Conservation (phyloP, 2,797 vertebrate species). For the Sebastes taczanowskii region DNA sequence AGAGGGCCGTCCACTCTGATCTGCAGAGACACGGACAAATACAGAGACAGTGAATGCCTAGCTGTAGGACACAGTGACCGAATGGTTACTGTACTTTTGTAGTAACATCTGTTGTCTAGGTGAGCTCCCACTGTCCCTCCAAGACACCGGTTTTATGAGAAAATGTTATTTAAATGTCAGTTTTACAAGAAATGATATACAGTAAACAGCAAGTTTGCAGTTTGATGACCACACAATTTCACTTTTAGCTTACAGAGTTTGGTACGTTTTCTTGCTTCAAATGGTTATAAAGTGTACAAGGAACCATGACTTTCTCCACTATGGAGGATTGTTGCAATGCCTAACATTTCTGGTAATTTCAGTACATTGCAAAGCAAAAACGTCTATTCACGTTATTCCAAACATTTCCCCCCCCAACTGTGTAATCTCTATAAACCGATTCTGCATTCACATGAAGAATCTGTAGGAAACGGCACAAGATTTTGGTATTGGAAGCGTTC, state of each 20-base stretch:
- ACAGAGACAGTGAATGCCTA: slow-evolving; percentile 24
- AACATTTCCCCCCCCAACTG: not conserved
- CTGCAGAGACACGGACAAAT: slow-evolving; percentile 73
- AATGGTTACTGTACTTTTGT: not conserved
- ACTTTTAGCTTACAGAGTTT: not conserved
- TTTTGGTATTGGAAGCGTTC: no score
- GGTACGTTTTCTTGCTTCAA: not conserved
- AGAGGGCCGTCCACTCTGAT: slow-evolving; percentile 91
- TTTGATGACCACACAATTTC: not conserved
- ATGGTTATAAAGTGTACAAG: not conserved
- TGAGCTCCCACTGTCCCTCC: not conserved
- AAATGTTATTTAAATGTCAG: not conserved
- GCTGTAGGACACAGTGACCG: not conserved
- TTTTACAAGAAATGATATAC: not conserved
- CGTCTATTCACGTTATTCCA: not conserved
- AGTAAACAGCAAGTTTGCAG: not conserved
- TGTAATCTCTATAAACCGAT: no score
- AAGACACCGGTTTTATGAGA: not conserved
- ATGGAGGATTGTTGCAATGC: not conserved
- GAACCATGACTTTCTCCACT: not conserved
- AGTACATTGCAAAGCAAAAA: not conserved
- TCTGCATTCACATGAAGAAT: no score
- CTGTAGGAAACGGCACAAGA: no score
- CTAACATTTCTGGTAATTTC: not conserved
- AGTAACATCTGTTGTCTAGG: not conserved